These are phyloP conservation scores for Venturia canescens DNA, from an alignment of 1,140 invertebrate genomes.

Conservation along the genomic window DNA sequence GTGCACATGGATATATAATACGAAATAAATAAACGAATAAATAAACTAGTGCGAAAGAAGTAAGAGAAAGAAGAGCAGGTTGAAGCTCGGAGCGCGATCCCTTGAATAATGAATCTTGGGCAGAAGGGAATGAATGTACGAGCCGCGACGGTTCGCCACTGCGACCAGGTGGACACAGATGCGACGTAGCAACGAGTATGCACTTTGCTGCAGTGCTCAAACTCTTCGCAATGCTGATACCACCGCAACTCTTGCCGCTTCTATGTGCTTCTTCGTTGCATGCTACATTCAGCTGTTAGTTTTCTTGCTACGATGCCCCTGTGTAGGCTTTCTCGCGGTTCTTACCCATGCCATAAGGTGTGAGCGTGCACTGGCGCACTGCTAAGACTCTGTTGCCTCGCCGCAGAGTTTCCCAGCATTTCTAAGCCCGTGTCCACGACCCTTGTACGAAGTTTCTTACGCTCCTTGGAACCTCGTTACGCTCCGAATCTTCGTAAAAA, in stretches of 20 bases:
- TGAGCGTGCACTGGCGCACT: background rate
- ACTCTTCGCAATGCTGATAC: conserved; percentile 40
- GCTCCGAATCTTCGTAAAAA: too few relatives aligned
- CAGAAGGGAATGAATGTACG: background rate
- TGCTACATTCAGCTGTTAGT: conserved; percentile 1
- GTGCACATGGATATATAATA: background rate
- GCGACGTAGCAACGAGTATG: conserved; percentile 44
- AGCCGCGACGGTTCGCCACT: conserved; percentile 26
- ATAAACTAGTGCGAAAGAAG: background rate
- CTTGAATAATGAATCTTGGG: conserved; percentile 43
- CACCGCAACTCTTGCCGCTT: background rate
- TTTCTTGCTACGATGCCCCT: background rate
- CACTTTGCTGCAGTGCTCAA: conserved; percentile 46
- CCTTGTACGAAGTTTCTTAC: too few relatives aligned
- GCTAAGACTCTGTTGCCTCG: too few relatives aligned
- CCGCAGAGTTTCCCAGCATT: too few relatives aligned
- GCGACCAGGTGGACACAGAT: conserved; percentile 47
- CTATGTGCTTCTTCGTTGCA: background rate
- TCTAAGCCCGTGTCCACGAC: too few relatives aligned
- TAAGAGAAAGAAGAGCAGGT: background rate
- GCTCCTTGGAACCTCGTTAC: too few relatives aligned
- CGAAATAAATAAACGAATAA: background rate
- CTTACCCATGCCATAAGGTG: conserved; percentile 24
- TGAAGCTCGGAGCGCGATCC: conserved; percentile 25
- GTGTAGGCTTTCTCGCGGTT: conserved; percentile 31